Evolutionary conservation across 2,888 invertebrate genomes (phyloP).

Genomic region (Limnephilus lunatus): DNA sequence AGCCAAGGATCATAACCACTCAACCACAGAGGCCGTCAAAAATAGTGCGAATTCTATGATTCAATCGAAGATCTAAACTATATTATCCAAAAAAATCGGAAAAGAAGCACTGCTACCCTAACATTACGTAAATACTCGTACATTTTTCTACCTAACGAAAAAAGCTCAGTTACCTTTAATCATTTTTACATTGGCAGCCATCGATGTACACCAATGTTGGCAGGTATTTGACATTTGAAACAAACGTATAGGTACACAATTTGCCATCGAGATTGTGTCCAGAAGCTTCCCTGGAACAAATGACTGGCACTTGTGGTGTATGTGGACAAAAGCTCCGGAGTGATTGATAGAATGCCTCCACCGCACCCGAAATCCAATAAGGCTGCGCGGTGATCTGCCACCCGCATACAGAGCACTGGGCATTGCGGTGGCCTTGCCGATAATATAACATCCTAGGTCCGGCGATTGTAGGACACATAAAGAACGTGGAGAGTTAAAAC

Average conservation of each 20-base stretch:
- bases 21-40: too few relatives aligned
- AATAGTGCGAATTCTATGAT: too few relatives aligned
- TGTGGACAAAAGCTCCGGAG: conserved; percentile 56
- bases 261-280: neutral
- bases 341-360: conserved; percentile 60
- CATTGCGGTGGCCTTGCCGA: neutral
- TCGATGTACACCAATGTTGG: neutral
- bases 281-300: neutral
- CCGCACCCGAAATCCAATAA: conserved; percentile 57
- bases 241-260: neutral
- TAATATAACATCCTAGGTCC: neutral
- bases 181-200: neutral
- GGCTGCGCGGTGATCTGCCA: conserved; percentile 53
- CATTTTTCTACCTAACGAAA: neutral
- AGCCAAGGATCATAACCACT: too few relatives aligned
- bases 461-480: neutral
- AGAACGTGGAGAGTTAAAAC: neutral
- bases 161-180: neutral
- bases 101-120: too few relatives aligned
- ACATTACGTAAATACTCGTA: too few relatives aligned
- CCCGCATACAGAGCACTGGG: conserved; percentile 27
- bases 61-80: too few relatives aligned
- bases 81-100: too few relatives aligned
- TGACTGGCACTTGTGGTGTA: neutral
- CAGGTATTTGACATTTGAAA: neutral